These are phyloP conservation scores for Melanchra persicariae DNA, from an alignment of 2,888 invertebrate species.

Conservation along the genomic window DNA sequence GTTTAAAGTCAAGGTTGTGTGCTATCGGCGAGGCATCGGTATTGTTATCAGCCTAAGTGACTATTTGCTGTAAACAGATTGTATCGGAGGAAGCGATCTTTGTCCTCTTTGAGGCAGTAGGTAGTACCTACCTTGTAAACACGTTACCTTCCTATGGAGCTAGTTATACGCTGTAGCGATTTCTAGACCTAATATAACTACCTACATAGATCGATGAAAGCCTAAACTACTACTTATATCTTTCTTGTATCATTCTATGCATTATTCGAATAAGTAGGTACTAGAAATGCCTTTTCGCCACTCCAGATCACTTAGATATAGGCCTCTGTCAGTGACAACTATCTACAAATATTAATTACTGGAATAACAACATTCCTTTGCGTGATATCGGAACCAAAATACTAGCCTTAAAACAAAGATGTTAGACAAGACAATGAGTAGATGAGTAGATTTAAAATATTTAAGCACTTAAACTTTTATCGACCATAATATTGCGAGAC, in stretches of 20 bases:
- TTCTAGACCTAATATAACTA: not conserved
- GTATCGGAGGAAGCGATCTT: constrained; percentile 76
- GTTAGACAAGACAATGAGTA: not conserved
- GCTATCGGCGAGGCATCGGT: constrained; percentile 50
- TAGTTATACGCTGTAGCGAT: constrained; percentile 25
- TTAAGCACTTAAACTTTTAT: constrained; percentile 4
- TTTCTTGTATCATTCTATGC: not conserved
- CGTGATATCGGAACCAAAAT: not conserved
- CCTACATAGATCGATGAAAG: no score
- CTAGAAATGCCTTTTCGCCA: not conserved
- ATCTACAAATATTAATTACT: not conserved
- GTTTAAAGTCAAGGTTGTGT: constrained; percentile 61
- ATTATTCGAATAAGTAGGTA: no score
- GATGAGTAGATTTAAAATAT: not conserved
- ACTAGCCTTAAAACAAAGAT: not conserved
- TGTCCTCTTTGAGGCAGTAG: constrained; percentile 70
- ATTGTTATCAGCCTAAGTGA: constrained; percentile 63
- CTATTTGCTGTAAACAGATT: constrained; percentile 70
- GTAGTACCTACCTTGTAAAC: constrained; percentile 71
- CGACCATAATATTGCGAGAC: no score
- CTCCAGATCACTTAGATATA: not conserved
- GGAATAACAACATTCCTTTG: not conserved
- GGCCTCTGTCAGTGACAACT: not conserved
- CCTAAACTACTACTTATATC: no score
- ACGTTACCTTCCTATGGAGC: constrained; percentile 52